Conservation (phyloP, 37 sponge, comb jelly and placozoan species). For the Eunapius fragilis region DNA sequence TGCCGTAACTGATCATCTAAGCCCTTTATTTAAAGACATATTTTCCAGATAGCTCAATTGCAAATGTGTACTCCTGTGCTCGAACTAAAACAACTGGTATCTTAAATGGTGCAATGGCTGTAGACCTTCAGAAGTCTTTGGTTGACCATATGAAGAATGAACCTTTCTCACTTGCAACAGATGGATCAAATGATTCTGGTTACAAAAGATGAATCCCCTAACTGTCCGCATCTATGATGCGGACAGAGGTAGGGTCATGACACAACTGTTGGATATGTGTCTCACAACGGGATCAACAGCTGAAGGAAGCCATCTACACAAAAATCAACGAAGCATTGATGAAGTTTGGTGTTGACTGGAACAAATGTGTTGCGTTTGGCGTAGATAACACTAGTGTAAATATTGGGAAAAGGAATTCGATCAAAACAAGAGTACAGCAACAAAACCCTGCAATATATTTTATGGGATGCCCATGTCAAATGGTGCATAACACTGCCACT, state of each 20-base stretch:
- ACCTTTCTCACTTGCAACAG: conserved; percentile 62
- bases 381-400: conserved; percentile 78
- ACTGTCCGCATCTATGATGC: conserved; percentile 51
- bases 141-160: conserved; percentile 39
- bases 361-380: conserved; percentile 45
- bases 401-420: conserved; percentile 49
- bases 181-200: conserved; percentile 71
- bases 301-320: conserved; percentile 29
- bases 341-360: conserved; percentile 32
- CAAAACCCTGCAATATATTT: conserved; percentile 37
- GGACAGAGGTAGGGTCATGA: conserved; percentile 13
- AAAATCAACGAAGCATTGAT: conserved; percentile 47
- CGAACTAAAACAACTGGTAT: conserved; percentile 77
- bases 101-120: conserved; percentile 58
- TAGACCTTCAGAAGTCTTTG: conserved; percentile 36
- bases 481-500: conserved; percentile 39
- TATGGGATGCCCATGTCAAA: conserved; percentile 67
- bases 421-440: conserved; percentile 39
- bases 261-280: conserved; percentile 68
- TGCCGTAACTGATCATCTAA: conserved; percentile 36
- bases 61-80: conserved; percentile 38
- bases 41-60: conserved; percentile 43
- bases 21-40: conserved; percentile 37
- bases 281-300: conserved; percentile 31
- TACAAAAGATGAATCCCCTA: conserved; percentile 71